A percentile compares a stretch with the other conserved stretches of the same genome.
Conservation (phyloP, 2,797 vertebrate genomes). For the Eulemur mongoz region DNA sequence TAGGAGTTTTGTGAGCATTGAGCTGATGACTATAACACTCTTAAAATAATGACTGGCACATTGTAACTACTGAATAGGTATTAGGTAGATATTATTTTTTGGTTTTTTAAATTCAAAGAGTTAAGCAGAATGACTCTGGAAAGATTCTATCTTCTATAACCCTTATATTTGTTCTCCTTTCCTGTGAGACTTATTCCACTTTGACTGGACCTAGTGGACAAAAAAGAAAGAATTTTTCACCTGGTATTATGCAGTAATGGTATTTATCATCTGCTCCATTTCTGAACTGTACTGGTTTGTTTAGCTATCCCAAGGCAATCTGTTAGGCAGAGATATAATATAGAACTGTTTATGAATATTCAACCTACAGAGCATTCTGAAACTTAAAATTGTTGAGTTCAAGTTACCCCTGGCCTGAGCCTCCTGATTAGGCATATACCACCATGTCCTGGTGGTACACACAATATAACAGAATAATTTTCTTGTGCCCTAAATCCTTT, state of each 20-base stretch:
- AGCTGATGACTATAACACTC: neutral
- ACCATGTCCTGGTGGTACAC: neutral
- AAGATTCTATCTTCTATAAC: neutral
- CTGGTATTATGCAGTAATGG: neutral
- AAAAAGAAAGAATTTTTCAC: slow-evolving; percentile 15
- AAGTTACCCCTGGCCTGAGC: neutral
- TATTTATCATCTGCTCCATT: slow-evolving; percentile 27
- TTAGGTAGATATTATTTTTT: neutral
- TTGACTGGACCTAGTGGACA: neutral
- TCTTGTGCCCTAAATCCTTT: neutral
- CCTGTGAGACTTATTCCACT: neutral
- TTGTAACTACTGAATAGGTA: neutral
- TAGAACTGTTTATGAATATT: neutral
- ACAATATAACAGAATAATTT: neutral
- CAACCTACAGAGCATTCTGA: neutral
- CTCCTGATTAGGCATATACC: neutral
- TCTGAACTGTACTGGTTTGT: slow-evolving; percentile 9
- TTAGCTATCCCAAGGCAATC: neutral
- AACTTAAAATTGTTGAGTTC: slow-evolving; percentile 22
- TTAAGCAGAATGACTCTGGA: slow-evolving; percentile 27
- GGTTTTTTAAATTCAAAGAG: neutral
- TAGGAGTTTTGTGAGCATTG: neutral
- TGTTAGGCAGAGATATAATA: neutral
- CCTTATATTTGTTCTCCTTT: neutral
- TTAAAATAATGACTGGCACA: neutral